phyloP scores from a whole-genome alignment of 2,888 invertebrate species.

The Podabrus alpinus region DNA sequence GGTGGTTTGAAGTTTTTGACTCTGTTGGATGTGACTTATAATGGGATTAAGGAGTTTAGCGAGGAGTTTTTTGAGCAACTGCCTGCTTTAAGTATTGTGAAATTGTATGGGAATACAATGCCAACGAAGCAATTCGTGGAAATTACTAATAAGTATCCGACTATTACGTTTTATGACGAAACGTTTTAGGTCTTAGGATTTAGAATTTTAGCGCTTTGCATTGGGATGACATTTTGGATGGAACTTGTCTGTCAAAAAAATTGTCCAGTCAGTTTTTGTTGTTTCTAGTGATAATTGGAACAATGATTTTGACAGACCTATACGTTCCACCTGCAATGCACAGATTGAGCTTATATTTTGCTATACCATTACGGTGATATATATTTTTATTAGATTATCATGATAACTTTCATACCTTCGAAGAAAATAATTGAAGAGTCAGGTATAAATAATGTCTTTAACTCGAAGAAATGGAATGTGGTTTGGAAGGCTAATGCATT shows the following conservation, averaged over 20 bases:
- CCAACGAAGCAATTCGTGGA: conserved; percentile 1
- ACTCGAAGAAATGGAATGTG: not conserved
- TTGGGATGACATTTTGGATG: not conserved
- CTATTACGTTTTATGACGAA: conserved; percentile 4
- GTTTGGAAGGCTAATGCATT: not conserved
- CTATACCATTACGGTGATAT: not conserved
- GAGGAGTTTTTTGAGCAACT: conserved; percentile 5
- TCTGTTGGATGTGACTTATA: conserved; percentile 9
- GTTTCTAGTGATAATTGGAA: too few species aligned
- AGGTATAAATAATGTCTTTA: not conserved
- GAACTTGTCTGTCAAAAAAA: not conserved
- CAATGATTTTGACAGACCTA: not conserved
- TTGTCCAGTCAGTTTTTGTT: not conserved
- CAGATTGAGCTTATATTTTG: not conserved
- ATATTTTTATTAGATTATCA: not conserved
- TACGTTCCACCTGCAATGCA: not conserved
- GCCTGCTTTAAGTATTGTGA: conserved; percentile 5
- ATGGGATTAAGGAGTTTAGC: conserved; percentile 13
- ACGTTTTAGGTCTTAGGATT: not conserved
- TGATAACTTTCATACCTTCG: too few species aligned
- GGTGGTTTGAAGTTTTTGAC: not conserved
- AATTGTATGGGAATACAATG: conserved; percentile 12
- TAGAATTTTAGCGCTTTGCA: not conserved
- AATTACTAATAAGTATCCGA: not conserved
- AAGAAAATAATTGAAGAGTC: too few species aligned